Percentiles rank a stretch among this genome's conserved stretches.
phyloP scores from a whole-genome alignment of 2,797 vertebrate species.

The Sphenodon punctatus region DNA sequence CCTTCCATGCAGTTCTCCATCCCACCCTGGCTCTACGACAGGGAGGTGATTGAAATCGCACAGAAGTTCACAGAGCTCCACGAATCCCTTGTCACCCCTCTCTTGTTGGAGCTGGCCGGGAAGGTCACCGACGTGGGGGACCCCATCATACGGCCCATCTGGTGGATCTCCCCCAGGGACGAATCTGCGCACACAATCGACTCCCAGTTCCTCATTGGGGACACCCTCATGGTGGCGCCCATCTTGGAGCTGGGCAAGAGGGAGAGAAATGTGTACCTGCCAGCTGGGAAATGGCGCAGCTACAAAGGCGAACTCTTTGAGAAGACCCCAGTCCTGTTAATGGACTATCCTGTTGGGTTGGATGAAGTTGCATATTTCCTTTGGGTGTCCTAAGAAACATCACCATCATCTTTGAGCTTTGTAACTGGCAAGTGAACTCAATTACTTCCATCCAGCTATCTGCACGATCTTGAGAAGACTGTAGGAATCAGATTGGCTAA shows the following conservation, averaged over 20 bases:
- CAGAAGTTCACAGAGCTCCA: slow-evolving; percentile 88
- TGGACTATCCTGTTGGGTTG: slow-evolving; percentile 89
- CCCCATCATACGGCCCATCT: slow-evolving; percentile 95
- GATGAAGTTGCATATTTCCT: slow-evolving; percentile 93
- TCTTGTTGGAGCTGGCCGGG: slow-evolving; percentile 89
- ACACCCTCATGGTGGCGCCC: slow-evolving; percentile 94
- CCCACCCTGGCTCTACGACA: slow-evolving; percentile 93
- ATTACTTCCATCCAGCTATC: too few species aligned
- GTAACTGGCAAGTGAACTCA: fast-evolving
- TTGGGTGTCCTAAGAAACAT: slow-evolving; percentile 76
- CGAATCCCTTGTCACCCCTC: slow-evolving; percentile 88
- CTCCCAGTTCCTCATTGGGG: slow-evolving; percentile 96
- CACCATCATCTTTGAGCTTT: not conserved
- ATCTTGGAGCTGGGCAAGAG: slow-evolving; percentile 93
- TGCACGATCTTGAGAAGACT: too few species aligned
- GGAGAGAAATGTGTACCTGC: slow-evolving; percentile 94
- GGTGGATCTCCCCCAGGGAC: slow-evolving; percentile 94
- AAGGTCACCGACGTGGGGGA: slow-evolving; percentile 90
- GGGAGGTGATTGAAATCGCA: slow-evolving; percentile 90
- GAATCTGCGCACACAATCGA: slow-evolving; percentile 89
- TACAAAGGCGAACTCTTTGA: slow-evolving; percentile 93
- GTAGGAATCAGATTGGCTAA: too few species aligned
- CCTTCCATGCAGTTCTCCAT: slow-evolving; percentile 97
- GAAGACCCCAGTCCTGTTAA: slow-evolving; percentile 88
- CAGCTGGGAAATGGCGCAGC: slow-evolving; percentile 90